These are phyloP conservation scores for Drosophila demipolita DNA, from an alignment of 2,888 invertebrate genomes.

Conservation along the genomic window DNA sequence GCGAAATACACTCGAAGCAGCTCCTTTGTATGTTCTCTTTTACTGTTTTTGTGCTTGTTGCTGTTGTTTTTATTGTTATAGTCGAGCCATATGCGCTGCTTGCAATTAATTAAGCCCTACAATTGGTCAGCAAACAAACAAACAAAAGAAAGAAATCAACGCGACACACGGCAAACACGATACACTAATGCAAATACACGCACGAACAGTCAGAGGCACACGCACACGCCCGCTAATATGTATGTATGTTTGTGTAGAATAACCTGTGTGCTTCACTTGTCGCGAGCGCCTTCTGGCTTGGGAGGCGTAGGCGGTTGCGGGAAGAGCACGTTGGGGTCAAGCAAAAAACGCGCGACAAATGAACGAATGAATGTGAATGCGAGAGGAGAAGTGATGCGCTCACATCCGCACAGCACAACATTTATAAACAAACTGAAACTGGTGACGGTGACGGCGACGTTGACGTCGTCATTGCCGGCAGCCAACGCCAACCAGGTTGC, in stretches of 20 bases:
- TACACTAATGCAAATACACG: constrained; percentile 52
- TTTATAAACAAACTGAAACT: constrained; percentile 72
- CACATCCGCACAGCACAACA: constrained; percentile 61
- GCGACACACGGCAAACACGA: constrained; percentile 58
- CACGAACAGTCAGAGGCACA: constrained; percentile 35
- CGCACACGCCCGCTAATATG: constrained; percentile 8
- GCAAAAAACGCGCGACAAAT: constrained; percentile 50
- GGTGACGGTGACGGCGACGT: constrained; percentile 13
- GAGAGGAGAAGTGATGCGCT: constrained; percentile 37
- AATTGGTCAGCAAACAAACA: constrained; percentile 74
- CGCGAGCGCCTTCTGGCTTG: constrained; percentile 53
- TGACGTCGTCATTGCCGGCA: constrained; percentile 52
- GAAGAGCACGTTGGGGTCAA: constrained; percentile 21
- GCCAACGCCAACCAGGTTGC: constrained; percentile 57
- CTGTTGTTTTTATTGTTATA: constrained; percentile 22
- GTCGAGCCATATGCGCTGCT: constrained; percentile 60
- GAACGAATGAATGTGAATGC: constrained; percentile 19
- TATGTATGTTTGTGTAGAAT: constrained; percentile 18
- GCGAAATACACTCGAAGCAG: constrained; percentile 58
- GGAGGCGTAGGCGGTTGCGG: constrained; percentile 37
- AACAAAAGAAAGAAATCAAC: constrained; percentile 75
- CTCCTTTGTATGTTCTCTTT: constrained; percentile 15
- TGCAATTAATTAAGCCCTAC: constrained; percentile 73
- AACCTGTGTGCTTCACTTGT: constrained; percentile 74
- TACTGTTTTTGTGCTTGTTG: constrained; percentile 26